These are phyloP conservation scores for Monochamus alternatus DNA, from an alignment of 2,888 invertebrate species.

Conservation along the genomic window DNA sequence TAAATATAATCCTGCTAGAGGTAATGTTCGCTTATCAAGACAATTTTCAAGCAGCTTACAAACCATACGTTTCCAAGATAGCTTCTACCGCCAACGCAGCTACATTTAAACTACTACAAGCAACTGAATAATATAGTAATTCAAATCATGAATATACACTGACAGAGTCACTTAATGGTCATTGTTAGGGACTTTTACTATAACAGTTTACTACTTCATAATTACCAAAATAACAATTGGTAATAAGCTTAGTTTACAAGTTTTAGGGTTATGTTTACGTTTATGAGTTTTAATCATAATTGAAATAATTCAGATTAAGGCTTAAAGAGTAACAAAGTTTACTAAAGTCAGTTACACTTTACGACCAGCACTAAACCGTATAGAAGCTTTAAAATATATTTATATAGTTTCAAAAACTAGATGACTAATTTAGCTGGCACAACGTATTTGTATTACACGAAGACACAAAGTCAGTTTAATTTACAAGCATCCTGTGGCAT, in stretches of 20 bases:
- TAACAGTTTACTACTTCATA: neutral
- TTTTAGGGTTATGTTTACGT: conserved; percentile 1
- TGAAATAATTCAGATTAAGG: conserved; percentile 9
- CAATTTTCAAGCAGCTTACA: neutral
- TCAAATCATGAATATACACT: no score
- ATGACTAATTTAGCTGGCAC: conserved; percentile 6
- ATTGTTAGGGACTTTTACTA: no score
- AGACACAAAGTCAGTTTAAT: neutral
- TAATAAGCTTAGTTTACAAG: neutral
- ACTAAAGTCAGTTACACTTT: conserved; percentile 2
- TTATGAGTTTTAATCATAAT: conserved; percentile 1
- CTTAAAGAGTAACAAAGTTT: conserved; percentile 5
- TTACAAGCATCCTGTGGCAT: neutral
- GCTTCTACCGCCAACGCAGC: no score
- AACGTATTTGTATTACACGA: neutral
- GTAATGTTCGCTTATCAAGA: no score
- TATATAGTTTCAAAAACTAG: conserved; percentile 9
- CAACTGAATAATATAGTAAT: no score
- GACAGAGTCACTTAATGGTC: no score
- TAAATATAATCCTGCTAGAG: no score
- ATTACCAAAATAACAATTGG: conserved; percentile 1
- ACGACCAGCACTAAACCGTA: neutral
- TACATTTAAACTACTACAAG: no score
- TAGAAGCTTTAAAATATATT: neutral
- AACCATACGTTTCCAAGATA: no score